These are phyloP conservation scores for Budorcas taxicolor DNA, from an alignment of 2,113 vertebrate species.

Conservation along the genomic window DNA sequence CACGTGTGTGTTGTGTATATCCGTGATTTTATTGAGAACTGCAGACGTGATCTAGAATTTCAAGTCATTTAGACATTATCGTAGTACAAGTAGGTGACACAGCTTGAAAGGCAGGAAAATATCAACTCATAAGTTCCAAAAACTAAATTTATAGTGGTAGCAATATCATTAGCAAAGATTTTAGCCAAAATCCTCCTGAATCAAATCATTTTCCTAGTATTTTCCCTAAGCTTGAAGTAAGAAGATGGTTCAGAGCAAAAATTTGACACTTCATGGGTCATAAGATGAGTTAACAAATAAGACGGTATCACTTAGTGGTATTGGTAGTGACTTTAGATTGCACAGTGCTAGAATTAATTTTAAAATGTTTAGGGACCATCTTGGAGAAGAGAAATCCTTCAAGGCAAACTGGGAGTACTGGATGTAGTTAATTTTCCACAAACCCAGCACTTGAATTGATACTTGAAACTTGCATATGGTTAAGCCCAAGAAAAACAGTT, in stretches of 20 bases:
- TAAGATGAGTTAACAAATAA: not conserved
- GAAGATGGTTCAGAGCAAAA: not conserved
- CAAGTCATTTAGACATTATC: not conserved
- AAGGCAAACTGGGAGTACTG: not conserved
- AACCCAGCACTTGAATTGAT: not conserved
- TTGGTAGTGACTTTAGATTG: not conserved
- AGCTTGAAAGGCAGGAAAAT: not conserved
- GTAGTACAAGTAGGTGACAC: not conserved
- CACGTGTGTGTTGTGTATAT: not conserved
- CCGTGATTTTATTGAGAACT: not conserved
- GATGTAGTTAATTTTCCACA: not conserved
- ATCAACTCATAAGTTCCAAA: not conserved
- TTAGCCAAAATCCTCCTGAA: not conserved
- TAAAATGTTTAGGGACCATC: not conserved
- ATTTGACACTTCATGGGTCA: not conserved
- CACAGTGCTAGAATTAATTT: not conserved
- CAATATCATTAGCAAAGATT: not conserved
- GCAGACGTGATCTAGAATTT: not conserved
- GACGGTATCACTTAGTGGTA: not conserved
- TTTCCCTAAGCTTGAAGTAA: not conserved
- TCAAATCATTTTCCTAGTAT: not conserved
- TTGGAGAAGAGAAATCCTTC: not conserved
- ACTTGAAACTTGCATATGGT: not conserved
- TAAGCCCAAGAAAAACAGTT: not conserved
- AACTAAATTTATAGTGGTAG: not conserved